Conservation (phyloP, 2,113 vertebrate species). For the Daubentonia madagascariensis region DNA sequence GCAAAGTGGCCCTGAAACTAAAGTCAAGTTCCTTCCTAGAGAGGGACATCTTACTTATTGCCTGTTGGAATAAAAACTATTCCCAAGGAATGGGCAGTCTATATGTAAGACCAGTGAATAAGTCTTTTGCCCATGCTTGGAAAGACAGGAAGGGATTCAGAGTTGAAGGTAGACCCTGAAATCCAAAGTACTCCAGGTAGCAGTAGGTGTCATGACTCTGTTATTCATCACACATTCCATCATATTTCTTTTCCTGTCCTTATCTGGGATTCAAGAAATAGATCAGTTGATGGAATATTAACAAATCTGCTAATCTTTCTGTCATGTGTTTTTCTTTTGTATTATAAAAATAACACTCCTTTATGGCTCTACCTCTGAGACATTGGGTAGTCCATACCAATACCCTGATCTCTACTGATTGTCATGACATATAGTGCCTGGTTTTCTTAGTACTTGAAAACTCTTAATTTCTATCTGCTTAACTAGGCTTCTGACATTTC, state of each 20-base stretch:
- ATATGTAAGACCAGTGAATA: not conserved
- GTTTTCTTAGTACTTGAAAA: not conserved
- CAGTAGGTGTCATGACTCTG: not conserved
- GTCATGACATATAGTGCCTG: not conserved
- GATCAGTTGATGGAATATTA: not conserved
- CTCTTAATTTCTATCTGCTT: not conserved
- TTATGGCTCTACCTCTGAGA: not conserved
- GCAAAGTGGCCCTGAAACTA: not conserved
- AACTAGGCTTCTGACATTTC: not conserved
- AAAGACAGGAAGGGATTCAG: not conserved
- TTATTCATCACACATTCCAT: not conserved
- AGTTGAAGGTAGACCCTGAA: not conserved
- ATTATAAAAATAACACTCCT: not conserved
- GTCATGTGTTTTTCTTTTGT: not conserved
- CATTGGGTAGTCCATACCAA: not conserved
- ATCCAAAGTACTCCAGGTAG: not conserved
- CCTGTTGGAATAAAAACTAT: not conserved
- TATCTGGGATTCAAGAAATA: not conserved
- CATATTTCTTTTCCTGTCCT: not conserved
- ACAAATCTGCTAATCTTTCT: not conserved
- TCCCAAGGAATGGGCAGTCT: not conserved
- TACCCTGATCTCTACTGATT: not conserved
- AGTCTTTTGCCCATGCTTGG: not conserved
- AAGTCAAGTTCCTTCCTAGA: no score
- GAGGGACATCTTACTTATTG: not conserved